A percentile compares a stretch with the other conserved stretches of the same genome.
Conservation (phyloP, 2,113 vertebrate genomes). For the Megaceryle torquata region DNA sequence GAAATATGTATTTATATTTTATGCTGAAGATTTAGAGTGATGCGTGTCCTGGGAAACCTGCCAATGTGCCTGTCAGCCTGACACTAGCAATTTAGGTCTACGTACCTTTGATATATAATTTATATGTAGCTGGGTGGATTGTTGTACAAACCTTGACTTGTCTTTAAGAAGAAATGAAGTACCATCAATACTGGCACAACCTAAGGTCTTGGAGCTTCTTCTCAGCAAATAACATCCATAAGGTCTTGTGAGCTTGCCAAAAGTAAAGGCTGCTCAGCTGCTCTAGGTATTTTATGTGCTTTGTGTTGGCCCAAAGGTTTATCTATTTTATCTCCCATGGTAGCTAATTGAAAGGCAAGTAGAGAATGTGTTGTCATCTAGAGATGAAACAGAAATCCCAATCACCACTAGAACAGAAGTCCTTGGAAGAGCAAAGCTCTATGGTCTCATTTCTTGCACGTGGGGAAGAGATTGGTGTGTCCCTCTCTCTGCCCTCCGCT, state of each 20-base stretch:
- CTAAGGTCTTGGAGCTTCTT: conserved; percentile 27
- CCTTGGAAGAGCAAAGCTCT: background rate
- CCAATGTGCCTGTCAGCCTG: conserved; percentile 39
- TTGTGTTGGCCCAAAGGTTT: background rate
- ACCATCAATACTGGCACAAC: conserved; percentile 6
- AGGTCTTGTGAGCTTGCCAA: conserved; percentile 18
- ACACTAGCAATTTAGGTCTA: conserved; percentile 45
- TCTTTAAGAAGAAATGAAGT: conserved; percentile 47
- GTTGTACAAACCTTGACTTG: conserved; percentile 42
- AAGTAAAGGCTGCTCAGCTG: background rate
- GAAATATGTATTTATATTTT: conserved; percentile 1
- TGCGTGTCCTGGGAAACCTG: conserved; percentile 37
- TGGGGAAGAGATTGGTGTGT: background rate
- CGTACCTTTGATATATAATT: conserved; percentile 54
- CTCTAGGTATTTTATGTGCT: background rate
- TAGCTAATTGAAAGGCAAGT: background rate
- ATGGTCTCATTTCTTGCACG: background rate
- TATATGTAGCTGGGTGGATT: conserved; percentile 28
- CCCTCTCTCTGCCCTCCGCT: background rate
- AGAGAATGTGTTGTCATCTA: background rate
- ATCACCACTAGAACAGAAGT: rapidly evolving
- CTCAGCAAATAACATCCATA: conserved; percentile 3
- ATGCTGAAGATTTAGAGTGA: conserved; percentile 2
- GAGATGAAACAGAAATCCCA: background rate
- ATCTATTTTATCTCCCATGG: background rate